Evolutionary conservation across 2,113 vertebrate species (phyloP).

Genomic region (Myotis davidii): DNA sequence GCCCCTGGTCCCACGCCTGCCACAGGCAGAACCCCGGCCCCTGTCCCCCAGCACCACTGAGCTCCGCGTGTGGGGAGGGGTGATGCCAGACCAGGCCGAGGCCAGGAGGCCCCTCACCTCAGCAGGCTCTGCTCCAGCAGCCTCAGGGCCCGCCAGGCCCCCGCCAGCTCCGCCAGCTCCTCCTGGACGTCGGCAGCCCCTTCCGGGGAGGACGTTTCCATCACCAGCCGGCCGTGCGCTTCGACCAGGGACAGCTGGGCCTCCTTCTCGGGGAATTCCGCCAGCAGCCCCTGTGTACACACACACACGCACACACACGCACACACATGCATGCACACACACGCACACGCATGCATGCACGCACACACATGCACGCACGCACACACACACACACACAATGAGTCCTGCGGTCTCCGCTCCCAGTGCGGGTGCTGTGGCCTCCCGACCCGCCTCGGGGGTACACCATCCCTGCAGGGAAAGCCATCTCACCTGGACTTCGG

Average conservation of each 20-base stretch:
- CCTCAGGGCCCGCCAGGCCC: constrained; percentile 85
- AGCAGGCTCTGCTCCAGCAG: constrained; percentile 71
- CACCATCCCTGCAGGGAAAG: neutral
- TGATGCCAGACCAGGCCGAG: fast-evolving
- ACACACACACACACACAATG: neutral
- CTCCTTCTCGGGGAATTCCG: constrained; percentile 92
- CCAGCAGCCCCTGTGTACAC: constrained; percentile 86
- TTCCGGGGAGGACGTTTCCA: constrained; percentile 89
- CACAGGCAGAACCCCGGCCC: neutral
- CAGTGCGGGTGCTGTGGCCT: fast-evolving
- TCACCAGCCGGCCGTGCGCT: constrained; percentile 85
- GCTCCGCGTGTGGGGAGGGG: neutral
- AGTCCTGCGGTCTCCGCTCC: neutral
- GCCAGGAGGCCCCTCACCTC: constrained; percentile 67
- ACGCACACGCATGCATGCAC: fast-evolving
- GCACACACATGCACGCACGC: fast-evolving
- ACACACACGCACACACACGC: fast-evolving
- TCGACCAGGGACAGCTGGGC: constrained; percentile 89
- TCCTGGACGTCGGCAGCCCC: constrained; percentile 86
- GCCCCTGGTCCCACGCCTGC: fast-evolving
- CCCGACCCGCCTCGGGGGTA: neutral
- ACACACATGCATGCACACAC: too few species aligned
- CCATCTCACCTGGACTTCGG: constrained; percentile 88
- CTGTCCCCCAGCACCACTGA: fast-evolving
- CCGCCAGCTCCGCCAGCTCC: constrained; percentile 87